Evolutionary conservation across 2,797 vertebrate species (phyloP).

Genomic region (Mycteria americana): DNA sequence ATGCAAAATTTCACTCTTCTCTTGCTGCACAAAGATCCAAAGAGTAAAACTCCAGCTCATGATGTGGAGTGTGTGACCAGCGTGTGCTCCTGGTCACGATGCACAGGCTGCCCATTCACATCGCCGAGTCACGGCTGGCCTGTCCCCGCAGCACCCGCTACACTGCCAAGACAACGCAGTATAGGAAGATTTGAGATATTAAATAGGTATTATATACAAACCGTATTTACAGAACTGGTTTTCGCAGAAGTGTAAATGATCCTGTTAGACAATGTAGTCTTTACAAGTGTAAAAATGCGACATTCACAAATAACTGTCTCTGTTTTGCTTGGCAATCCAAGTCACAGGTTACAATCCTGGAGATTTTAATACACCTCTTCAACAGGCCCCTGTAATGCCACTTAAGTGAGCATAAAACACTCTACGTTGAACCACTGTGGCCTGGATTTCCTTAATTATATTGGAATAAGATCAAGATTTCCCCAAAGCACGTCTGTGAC

Average conservation of each 20-base stretch:
- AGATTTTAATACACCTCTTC: background rate
- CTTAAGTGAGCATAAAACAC: background rate
- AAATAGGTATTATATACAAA: background rate
- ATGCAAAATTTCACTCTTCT: background rate
- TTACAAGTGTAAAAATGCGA: background rate
- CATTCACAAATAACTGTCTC: background rate
- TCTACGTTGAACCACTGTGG: background rate
- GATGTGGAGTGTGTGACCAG: background rate
- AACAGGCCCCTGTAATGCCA: background rate
- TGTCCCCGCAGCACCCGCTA: background rate
- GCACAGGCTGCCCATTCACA: background rate
- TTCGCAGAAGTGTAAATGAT: background rate
- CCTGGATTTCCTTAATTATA: constrained; percentile 26
- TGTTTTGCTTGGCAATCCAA: background rate
- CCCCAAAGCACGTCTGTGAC: background rate
- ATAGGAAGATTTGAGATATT: background rate
- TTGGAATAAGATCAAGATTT: constrained; percentile 13
- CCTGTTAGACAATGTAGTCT: background rate
- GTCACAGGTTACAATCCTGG: background rate
- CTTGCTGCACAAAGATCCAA: constrained; percentile 17
- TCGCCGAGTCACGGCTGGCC: rapidly evolving
- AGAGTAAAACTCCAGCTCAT: background rate
- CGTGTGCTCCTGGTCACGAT: background rate
- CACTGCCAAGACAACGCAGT: background rate
- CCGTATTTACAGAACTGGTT: background rate